These are phyloP conservation scores for Doryteuthis pealeii DNA, from an alignment of 1,140 invertebrate genomes.

Conservation along the genomic window DNA sequence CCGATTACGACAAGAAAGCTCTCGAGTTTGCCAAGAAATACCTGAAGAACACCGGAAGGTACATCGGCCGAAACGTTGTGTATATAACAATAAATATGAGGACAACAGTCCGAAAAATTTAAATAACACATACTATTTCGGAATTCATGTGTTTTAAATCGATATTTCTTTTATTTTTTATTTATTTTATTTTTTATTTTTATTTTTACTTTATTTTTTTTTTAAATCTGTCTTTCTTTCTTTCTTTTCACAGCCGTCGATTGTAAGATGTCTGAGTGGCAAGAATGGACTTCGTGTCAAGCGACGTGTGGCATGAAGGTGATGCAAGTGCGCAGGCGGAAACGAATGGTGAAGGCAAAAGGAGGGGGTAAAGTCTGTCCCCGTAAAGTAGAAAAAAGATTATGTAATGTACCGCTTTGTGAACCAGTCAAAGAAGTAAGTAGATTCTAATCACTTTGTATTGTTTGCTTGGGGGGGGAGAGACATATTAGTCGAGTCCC, in stretches of 20 bases:
- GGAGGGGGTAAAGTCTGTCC: conserved; percentile 40
- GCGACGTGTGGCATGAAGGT: conserved; percentile 41
- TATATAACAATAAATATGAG: too few relatives aligned
- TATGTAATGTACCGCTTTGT: conserved; percentile 43
- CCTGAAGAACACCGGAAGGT: too few relatives aligned
- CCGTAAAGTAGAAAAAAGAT: conserved; percentile 38
- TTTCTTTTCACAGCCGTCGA: conserved; percentile 36
- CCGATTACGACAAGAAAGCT: too few relatives aligned
- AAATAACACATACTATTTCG: neutral
- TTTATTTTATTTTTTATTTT: neutral
- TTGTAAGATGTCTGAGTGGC: conserved; percentile 44
- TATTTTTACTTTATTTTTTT: neutral
- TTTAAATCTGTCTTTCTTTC: conserved; percentile 1
- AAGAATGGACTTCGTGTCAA: conserved; percentile 42
- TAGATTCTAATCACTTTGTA: conserved; percentile 10
- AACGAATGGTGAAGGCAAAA: conserved; percentile 33
- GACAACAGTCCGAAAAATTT: too few relatives aligned
- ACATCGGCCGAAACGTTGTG: too few relatives aligned
- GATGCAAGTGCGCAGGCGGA: conserved; percentile 33
- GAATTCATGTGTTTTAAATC: too few relatives aligned
- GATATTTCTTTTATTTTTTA: neutral
- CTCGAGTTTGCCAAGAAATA: too few relatives aligned
- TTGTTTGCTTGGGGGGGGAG: neutral
- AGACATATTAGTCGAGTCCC: too few relatives aligned
- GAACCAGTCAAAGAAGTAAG: conserved; percentile 33